Base-by-base conservation (phyloP, 2,888 invertebrate species). In the Phania funesta region DNA sequence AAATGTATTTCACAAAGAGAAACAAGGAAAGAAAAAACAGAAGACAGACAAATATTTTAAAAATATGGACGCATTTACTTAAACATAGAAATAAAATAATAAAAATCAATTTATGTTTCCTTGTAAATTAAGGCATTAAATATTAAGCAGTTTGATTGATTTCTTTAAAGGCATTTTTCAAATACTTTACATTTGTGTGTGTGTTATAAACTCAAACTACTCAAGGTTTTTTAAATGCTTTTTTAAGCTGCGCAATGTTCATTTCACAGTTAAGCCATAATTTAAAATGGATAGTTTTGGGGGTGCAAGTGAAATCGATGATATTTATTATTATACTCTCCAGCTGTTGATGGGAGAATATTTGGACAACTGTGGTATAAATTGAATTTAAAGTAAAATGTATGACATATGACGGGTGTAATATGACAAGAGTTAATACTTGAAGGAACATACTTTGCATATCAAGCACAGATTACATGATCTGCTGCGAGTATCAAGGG, bases 21-120 rank as follows among this genome's bases (percentile, higher is more conserved):
- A 73, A 70, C 68, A 58, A 79, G 80, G 75, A 80, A 76, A 64
- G 77, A 79, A 82, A 56, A 79, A 83, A 76, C 74, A 75, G 60
- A 71, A 78, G 38, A 73, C 65, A 80, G 80, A 83, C 75, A 71
- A 82, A 80, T 76, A 80, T 73, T 79, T 82, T 77, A 73, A 80
- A 84, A 80, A 83, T 81, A 84, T 84, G 76, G 52, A 81, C 79
- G 67, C 78, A 48, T 75, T 75, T 68, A 79, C 62, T 62, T 81
- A 71, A 83, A 70, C 73, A 79, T 76, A 78, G 56, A 65, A 56
- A 78, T 48, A 26, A 64, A 76, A 35, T 9, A 35, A 58, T 60
- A 54, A 70, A 71, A 56, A 46, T 48, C 18, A 32, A 52, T 68
- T 16, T 50, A 65, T 26, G 9, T 74, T n/a, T 68, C 64, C 78